Evolutionary conservation across 2,113 vertebrate species (phyloP), one percentile per base, ranked within the genome.

Genomic region (Triplophysa dalaica): DNA sequence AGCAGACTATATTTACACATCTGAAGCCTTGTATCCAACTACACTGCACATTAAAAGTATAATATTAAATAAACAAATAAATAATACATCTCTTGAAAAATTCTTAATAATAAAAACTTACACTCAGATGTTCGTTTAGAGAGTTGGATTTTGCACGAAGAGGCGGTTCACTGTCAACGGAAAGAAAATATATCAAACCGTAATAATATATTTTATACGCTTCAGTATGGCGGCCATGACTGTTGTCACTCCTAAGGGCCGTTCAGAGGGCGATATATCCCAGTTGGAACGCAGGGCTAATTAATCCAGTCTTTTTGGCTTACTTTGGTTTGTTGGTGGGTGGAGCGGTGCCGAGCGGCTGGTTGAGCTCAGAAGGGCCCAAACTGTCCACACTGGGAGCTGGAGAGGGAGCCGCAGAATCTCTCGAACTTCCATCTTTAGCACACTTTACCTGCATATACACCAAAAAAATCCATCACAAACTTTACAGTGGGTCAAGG

Each of bases 101-200:
- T 24, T 50, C 13, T 38, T 14, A n/a, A 72, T 43, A 33, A 41
- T 4, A 13, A 43, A 50, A 33, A 72, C 93, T 95, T 90, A 94
- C 93, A n/a, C 92, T 84, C 16, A 97, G 87, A 84, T 98, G 96
- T 66, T 99, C 98, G 76, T 89, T 96, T 75, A 98, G 90, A 2
- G 97, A 98, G 89, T 94, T 95, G 0, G 97, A 96, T 91, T 98
- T 98, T 69, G 90, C 84, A 33, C 94, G 92, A 19, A 96, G 90
- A 43, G 91, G 91, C 0, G 90, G 90, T 21, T 99, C 97, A 85
- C 98, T 98, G 86, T 24, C 41, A 48, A 45, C n/a, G 12, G 38
- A 86, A 38, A 73, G 21, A 1, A 75, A 52, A 50, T 0, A 2
- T 21, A 70, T 48, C 6, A 58, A 62, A 11, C 2, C 8, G 24